Base-by-base conservation (phyloP, 2,888 invertebrate species). In the Digitonthophagus gazella region DNA sequence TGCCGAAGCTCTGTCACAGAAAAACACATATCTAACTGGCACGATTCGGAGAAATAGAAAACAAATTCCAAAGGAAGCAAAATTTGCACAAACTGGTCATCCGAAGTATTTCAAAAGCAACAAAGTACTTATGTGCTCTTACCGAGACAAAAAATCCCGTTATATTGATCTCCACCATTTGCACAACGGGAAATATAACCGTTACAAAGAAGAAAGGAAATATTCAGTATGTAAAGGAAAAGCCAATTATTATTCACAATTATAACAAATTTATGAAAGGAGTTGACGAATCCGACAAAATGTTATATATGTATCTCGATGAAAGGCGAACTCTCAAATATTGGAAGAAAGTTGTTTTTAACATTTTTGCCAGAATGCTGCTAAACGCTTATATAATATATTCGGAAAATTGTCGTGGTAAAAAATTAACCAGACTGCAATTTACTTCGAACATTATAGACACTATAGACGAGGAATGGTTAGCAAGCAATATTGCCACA, bases 321-420 rank as follows among this genome's bases (percentile, higher is more conserved):
- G 74, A 76, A 74, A 61, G 76, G 70, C 74, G 71, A 67, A 69
- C 72, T n/a, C 16, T 74, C n/a, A 74, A 76, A 72, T 75, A 70
- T 71, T 76, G 75, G 74, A 76, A 76, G 65, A 78, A 76, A 70
- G 74, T 75, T 15, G 71, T 72, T 16, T 76, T 76, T 71, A 74
- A 73, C 69, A 72, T 75, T 64, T 74, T 76, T 70, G 68, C 71
- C 55, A 71, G 72, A 70, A 75, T 75, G 75, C 72, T 75, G 54
- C 63, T 75, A 55, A 76, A 75, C 71, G 66, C 75, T 14, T 77
- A 74, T 72, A 76, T 75, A 15, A 69, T 77, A n/a, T 75, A 75
- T 68, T 66, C 58, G 54, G 58, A 71, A 1, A 76, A 73, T 68
- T 69, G 66, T 58, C 69, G 66, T 6, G 69, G 68, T 28, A 71